A percentile compares a stretch with the other conserved stretches of the same genome.
Evolutionary conservation across 2,888 invertebrate genomes (phyloP).

Genomic region (Chymomyza fuscimana): DNA sequence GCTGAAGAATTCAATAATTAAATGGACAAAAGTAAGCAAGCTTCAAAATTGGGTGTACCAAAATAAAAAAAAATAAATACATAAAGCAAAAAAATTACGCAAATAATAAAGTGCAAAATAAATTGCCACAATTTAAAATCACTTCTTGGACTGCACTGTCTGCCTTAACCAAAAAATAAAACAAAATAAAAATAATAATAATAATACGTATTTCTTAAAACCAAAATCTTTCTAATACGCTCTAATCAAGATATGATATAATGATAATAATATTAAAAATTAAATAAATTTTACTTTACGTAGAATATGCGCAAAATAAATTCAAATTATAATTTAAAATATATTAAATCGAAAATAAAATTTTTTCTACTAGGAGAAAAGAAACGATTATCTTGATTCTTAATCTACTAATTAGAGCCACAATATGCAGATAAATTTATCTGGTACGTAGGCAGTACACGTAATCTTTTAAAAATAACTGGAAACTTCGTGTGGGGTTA

Average conservation of each 20-base stretch:
- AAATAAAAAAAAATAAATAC: slow-evolving; percentile 1
- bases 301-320: slow-evolving; percentile 38
- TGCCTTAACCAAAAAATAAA: slow-evolving; percentile 53
- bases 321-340: slow-evolving; percentile 58
- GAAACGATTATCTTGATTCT: neutral
- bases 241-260: slow-evolving; percentile 35
- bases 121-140: slow-evolving; percentile 1
- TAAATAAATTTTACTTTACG: slow-evolving; percentile 49
- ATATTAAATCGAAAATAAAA: slow-evolving; percentile 25
- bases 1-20: neutral
- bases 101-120: slow-evolving; percentile 23
- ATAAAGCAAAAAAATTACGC: neutral
- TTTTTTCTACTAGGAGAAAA: neutral
- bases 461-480: no score
- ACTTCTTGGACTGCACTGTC: slow-evolving; percentile 65
- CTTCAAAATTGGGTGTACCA: neutral
- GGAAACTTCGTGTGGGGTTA: no score
- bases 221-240: slow-evolving; percentile 28
- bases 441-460: no score
- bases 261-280: slow-evolving; percentile 47
- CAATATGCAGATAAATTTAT: no score
- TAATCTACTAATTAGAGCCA: no score
- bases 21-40: neutral
- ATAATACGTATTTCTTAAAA: slow-evolving; percentile 30
- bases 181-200: slow-evolving; percentile 3